Conservation (phyloP, 2,888 invertebrate genomes). For the Drosophila fulvimacula region DNA sequence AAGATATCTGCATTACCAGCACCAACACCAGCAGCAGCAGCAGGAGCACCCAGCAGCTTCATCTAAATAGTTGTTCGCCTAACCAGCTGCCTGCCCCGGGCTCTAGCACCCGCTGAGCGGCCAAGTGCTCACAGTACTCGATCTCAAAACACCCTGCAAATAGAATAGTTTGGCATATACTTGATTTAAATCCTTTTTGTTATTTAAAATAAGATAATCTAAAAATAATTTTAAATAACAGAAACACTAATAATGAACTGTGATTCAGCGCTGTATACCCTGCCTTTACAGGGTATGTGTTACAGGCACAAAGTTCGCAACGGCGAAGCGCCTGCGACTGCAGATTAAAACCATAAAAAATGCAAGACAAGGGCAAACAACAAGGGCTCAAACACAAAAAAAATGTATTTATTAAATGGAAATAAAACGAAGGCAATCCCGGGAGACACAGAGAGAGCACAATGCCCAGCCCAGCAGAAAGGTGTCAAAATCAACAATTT, state of each 20-base stretch:
- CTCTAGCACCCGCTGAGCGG: constrained; percentile 55
- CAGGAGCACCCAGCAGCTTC: constrained; percentile 36
- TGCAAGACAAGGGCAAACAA: constrained; percentile 52
- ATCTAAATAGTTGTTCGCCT: constrained; percentile 56
- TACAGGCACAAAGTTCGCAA: constrained; percentile 45
- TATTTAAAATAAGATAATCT: too few relatives aligned
- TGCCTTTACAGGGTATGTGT: constrained; percentile 34
- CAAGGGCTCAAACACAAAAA: constrained; percentile 19
- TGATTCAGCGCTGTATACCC: too few relatives aligned
- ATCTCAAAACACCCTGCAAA: constrained; percentile 30
- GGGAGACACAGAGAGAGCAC: constrained; percentile 33
- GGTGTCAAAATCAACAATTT: constrained; percentile 83
- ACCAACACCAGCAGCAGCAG: constrained; percentile 41
- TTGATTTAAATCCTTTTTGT: too few relatives aligned
- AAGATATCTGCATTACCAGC: constrained; percentile 71
- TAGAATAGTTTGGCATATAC: too few relatives aligned
- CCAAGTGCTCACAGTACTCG: constrained; percentile 4
- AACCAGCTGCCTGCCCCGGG: constrained; percentile 48
- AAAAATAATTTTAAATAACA: too few relatives aligned
- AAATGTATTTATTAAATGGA: constrained; percentile 75
- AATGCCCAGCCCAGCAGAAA: constrained; percentile 68
- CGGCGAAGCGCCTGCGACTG: constrained; percentile 39
- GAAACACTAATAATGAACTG: neutral
- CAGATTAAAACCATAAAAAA: constrained; percentile 77
- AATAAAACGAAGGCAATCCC: constrained; percentile 63